Evolutionary conservation across 2,797 vertebrate species (phyloP).

Genomic region (Cryptoprocta ferox): DNA sequence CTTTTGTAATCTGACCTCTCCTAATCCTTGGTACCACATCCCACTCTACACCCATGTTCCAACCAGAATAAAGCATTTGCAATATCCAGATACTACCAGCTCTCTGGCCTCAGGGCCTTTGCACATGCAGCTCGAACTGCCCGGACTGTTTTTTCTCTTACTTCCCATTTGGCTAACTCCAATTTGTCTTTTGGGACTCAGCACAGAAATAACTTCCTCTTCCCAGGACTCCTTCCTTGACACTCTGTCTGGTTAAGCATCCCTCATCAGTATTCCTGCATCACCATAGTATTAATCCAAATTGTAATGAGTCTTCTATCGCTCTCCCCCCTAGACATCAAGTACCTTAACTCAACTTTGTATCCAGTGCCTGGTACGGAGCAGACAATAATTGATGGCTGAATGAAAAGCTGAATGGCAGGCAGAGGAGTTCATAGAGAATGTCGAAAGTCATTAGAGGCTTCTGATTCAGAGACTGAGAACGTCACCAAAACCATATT

Average conservation of each 20-base stretch:
- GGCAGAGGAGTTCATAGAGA: constrained; percentile 11
- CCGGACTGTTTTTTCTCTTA: not conserved
- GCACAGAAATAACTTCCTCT: not conserved
- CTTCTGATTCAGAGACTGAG: constrained; percentile 16
- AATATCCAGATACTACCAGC: not conserved
- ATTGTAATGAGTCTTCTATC: not conserved
- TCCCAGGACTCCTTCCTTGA: not conserved
- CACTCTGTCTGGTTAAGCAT: not conserved
- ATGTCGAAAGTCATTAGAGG: not conserved
- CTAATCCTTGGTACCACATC: not conserved
- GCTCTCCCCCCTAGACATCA: not conserved
- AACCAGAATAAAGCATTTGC: not conserved
- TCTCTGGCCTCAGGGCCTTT: constrained; percentile 25
- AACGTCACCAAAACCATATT: not conserved
- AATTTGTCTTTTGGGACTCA: not conserved
- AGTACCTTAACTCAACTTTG: not conserved
- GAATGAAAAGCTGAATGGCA: not conserved
- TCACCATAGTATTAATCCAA: not conserved
- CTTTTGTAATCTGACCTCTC: not conserved
- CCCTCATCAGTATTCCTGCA: not conserved
- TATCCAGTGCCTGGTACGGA: not conserved
- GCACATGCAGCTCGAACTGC: not conserved
- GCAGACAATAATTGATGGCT: not conserved
- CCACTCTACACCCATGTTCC: not conserved
- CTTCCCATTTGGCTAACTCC: not conserved